Conservation (phyloP, 2,113 vertebrate genomes). For the Caloenas nicobarica region DNA sequence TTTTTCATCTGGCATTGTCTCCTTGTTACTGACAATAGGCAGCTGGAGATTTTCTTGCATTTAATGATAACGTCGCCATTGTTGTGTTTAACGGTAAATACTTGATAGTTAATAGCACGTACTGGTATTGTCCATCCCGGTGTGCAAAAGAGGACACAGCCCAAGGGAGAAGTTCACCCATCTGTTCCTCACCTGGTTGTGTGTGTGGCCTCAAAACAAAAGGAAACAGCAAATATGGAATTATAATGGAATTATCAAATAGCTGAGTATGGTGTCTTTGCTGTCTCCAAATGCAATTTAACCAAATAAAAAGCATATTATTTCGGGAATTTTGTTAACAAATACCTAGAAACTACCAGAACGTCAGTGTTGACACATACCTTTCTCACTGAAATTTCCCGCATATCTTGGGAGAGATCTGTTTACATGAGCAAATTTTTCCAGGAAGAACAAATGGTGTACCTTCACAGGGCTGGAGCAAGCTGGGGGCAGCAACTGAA, state of each 20-base stretch:
- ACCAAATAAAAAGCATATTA: neutral
- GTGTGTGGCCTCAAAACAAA: neutral
- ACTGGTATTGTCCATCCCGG: neutral
- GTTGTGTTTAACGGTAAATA: accelerated
- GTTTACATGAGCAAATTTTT: conserved; percentile 21
- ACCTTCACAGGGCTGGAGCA: neutral
- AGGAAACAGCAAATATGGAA: neutral
- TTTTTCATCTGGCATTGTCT: neutral
- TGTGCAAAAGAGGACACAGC: neutral
- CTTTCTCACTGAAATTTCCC: neutral
- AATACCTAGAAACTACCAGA: neutral
- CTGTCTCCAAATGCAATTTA: neutral
- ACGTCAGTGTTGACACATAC: neutral
- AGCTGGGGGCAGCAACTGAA: neutral
- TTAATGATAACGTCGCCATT: neutral
- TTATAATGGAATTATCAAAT: neutral
- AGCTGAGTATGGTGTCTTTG: neutral
- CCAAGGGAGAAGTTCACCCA: neutral
- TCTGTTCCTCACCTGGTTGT: neutral
- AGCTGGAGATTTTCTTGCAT: neutral
- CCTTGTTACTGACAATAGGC: neutral
- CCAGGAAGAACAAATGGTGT: neutral
- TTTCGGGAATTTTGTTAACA: neutral
- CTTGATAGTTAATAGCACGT: neutral
- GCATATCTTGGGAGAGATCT: neutral